Evolutionary conservation across 2,113 vertebrate species (phyloP), one percentile per base, ranked within the genome.

Genomic region (Motacilla tschutschensis): DNA sequence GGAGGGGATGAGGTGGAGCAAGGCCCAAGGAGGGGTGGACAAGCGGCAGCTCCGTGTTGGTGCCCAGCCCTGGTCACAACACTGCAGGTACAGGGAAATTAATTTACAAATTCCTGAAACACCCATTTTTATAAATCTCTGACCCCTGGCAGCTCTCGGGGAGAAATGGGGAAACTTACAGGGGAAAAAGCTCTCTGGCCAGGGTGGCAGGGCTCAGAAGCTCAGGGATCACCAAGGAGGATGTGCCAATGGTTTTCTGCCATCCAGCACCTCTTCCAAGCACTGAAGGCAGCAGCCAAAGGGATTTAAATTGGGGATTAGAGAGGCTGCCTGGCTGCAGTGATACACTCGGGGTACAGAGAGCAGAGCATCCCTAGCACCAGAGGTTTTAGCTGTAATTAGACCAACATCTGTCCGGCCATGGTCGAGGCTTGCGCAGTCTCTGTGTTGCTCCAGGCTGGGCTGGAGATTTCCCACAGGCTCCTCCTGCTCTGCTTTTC

Each of bases 271-370:
- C 54, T 82, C 35, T 79, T 54, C 43, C 25, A 35, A 54, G 71
- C 41, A 24, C 44, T 28, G 41, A 74, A 64, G 24, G 54, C 28
- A 44, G 70, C 60, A 74, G 78, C 47, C 66, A 83, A 79, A 25
- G 36, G 77, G 92, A 90, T 94, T 88, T 86, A 67, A 86, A 69
- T 2, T 24, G 26, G 74, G 65, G 83, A 75, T 94, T 72, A 86
- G 62, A 60, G 83, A 78, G 73, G 44, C 41, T 4, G 31, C 64
- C 51, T 3, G 3, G 6, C 40, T 62, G 80, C 2, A 2, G 22
- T 17, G 80, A n/a, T 46, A 53, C 76, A 20, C 31, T 8, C 2
- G 0, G 75, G 67, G 43, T 62, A 57, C 1, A 2, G 33, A 33
- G 33, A 33, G 33, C 33, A 33, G 70, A 88, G 62, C 88, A 83